Evolutionary conservation across 2,113 vertebrate genomes (phyloP), one percentile per base, ranked within the genome.

Genomic region (Tinamus guttatus): DNA sequence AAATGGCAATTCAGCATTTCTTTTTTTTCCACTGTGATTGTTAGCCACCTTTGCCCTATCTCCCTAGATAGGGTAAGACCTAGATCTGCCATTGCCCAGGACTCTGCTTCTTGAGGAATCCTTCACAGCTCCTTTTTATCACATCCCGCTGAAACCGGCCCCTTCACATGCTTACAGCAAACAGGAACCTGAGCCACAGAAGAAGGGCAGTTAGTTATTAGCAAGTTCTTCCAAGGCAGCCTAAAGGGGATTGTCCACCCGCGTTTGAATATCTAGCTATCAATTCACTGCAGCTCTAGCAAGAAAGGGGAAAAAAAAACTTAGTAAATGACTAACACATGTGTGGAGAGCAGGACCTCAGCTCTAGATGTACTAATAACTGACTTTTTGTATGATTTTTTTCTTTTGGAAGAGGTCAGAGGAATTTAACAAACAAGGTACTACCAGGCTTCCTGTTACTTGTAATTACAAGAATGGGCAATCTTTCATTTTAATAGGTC

Each of bases 401-500:
- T 95, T 87, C 93, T 95, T 83, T 92, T 76, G 2, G 27, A 93
- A 96, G 62, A 93, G 56, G 84, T 92, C 81, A 96, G 85, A 92
- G 65, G 86, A 94, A 70, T 96, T 95, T 94, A 85, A 90, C 93
- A 96, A 97, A 91, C 87, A 97, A 92, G 56, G 90, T 90, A 96
- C 86, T 64, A 85, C 78, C 75, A 97, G 87, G 91, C 70, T 95
- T 97, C 93, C 79, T 92, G 65, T 95, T 96, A 69, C 83, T 97
- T 94, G 71, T 71, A 95, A 93, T 94, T 97, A 97, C 93, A 96
- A 87, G 96, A 97, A 95, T 91, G 51, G 51, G 83, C 70, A 87
- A 88, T 94, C 68, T 90, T 92, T 96, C 92, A 94, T 96, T 97
- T 94, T 96, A 96, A 96, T 96, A 95, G 94, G 96, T 94, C 95